phyloP scores from a whole-genome alignment of 92 coral and sea anemone genomes.

The Anthopleura xanthogrammica region DNA sequence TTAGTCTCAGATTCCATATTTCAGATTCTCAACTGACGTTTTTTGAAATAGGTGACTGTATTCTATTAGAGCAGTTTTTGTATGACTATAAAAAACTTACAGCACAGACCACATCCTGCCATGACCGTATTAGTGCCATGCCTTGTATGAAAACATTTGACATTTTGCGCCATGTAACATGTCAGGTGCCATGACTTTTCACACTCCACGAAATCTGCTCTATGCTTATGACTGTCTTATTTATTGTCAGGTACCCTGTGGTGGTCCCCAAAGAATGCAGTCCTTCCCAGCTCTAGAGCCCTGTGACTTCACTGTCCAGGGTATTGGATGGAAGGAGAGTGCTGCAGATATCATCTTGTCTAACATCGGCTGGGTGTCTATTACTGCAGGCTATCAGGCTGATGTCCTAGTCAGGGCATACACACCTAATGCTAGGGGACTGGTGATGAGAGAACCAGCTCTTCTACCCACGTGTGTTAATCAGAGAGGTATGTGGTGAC shows the following conservation, averaged over 20 bases:
- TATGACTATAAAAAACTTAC: no score
- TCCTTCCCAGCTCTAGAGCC: slow-evolving; percentile 72
- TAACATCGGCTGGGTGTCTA: slow-evolving; percentile 90
- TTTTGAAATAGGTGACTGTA: no score
- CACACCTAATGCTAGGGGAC: slow-evolving; percentile 83
- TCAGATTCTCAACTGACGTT: no score
- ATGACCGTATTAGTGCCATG: no score
- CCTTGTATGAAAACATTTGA: no score
- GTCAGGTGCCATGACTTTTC: no score
- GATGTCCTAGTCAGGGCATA: slow-evolving; percentile 75
- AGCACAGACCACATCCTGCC: no score
- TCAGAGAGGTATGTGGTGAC: slow-evolving; percentile 62
- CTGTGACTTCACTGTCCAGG: slow-evolving; percentile 62
- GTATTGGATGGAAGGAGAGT: slow-evolving; percentile 88
- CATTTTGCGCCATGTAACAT: no score
- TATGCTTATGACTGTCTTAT: background rate
- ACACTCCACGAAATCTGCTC: background rate
- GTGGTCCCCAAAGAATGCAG: slow-evolving; percentile 77
- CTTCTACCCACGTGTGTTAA: slow-evolving; percentile 83
- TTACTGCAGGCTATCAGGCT: slow-evolving; percentile 88
- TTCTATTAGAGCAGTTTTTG: no score
- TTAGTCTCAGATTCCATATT: no score
- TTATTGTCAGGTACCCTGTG: slow-evolving; percentile 55
- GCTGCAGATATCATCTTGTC: slow-evolving; percentile 91
- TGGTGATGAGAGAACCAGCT: slow-evolving; percentile 79